Evolutionary conservation across 2,113 vertebrate species (phyloP), one percentile per base, ranked within the genome.

Genomic region (Microtus ochrogaster): DNA sequence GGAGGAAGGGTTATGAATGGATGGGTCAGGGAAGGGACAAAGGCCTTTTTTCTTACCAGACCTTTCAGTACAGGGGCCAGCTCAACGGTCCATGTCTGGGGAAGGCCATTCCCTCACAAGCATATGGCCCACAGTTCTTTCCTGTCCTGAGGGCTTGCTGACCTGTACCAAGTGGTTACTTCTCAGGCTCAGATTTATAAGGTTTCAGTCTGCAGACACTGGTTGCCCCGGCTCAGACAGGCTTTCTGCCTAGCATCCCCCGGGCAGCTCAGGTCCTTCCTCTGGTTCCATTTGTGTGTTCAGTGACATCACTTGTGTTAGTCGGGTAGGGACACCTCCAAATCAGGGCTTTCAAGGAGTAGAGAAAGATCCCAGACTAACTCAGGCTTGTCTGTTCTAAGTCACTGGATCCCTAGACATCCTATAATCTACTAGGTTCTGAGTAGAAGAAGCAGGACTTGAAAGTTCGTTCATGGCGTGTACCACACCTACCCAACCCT

Each of bases 91-190:
- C 1, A 19, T 2, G 14, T 36, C 14, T 2, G 26, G 26, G 26
- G 22, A 36, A 17, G 16, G 61, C 58, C 8, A 44, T 44, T 14
- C 24, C 70, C 19, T 24, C 10, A 4, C 17, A 41, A n/a, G 8
- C 5, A 1, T 0, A 0, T 1, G 16, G 16, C 19, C 47, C 84
- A 19, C n/a, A 78, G 28, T 2, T 61, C n/a, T 49, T 66, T 11
- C 36, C 78, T 39, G 24, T 30, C 72, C 44, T 49, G 36, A 13
- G 11, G n/a, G 86, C 63, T n/a, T 90, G 16, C 30, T n/a, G 14
- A 33, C 58, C 30, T 13, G 21, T 9, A 22, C 16, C 41, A 41
- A 0, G 13, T 22, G 44, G 22, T 24, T 8, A 47, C 36, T 24
- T 74, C 21, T 52, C 49, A 90, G 58, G 2, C 8, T 93, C 82